Base-by-base conservation (phyloP, 2,888 invertebrate genomes). In the Diploptera punctata region DNA sequence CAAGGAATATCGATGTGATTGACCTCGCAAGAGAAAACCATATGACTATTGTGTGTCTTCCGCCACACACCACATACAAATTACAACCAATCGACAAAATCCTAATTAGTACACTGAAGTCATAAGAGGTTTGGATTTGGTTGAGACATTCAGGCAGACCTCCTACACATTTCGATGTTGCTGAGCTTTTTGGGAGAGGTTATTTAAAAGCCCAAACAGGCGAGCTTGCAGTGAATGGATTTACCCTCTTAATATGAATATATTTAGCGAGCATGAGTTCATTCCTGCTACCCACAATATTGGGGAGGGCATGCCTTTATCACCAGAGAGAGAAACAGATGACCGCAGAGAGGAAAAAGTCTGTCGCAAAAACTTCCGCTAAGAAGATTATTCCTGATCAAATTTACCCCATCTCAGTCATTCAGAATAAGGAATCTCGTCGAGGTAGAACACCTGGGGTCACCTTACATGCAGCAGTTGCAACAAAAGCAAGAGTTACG, bases 31-130 rank as follows among this genome's bases (percentile, higher is more conserved):
- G n/a, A 18, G 49, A 49, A n/a, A 49, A 49, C 16, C 49, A 49
- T 49, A n/a, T 49, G n/a, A 49, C 49, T 9, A 38, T 38, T 13
- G 7, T 38, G 38, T 38, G 38, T 13, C 13, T 38, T 5, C 38
- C 49, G 18, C 49, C 49, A 5, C 49, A 49, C 49, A 49, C 49
- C n/a, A 49, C 49, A 4, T n/a, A 49, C 49, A 49, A 49, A 49
- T n/a, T 49, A n/a, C n/a, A 49, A n/a, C n/a, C 49, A 7, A 7
- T 49, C n/a, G 16, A 49, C n/a, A 49, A 7, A 49, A 49, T n/a
- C 7, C n/a, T 49, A 4, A 49, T 49, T 7, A n/a, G 49, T 49
- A 7, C n/a, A 4, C 49, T 49, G n/a, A 49, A 49, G 18, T 13
- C 49, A 7, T 49, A 49, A 49, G 49, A 49, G 49, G 18, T 49